Conservation (phyloP, 2,113 vertebrate genomes). For the Platichthys flesus region DNA sequence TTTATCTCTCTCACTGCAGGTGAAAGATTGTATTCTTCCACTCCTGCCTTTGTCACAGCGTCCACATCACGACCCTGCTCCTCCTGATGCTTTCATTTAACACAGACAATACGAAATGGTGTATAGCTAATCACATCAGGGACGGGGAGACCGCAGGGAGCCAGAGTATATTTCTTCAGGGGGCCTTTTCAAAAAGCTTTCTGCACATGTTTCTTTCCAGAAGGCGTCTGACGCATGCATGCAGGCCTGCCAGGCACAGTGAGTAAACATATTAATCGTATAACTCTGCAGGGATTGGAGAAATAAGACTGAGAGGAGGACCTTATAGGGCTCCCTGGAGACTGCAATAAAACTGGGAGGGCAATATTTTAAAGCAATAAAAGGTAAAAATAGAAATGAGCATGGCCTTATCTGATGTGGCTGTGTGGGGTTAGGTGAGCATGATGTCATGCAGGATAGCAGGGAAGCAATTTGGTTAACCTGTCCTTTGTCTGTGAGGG, state of each 20-base stretch:
- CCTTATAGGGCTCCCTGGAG: conserved; percentile 17
- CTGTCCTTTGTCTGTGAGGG: conserved; percentile 43
- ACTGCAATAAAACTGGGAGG: conserved; percentile 16
- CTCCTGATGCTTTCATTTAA: conserved; percentile 30
- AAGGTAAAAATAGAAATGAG: neutral
- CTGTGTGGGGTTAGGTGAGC: neutral
- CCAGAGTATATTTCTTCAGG: conserved; percentile 27
- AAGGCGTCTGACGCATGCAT: conserved; percentile 30
- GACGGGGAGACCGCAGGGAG: neutral
- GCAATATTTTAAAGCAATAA: neutral
- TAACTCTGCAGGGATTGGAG: conserved; percentile 10
- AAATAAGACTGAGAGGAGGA: conserved; percentile 32
- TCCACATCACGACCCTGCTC: neutral
- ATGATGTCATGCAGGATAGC: neutral
- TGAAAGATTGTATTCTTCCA: neutral
- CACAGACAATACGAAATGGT: conserved; percentile 42
- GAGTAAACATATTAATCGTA: conserved; percentile 60
- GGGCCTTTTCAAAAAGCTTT: conserved; percentile 16
- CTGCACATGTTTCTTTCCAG: conserved; percentile 44
- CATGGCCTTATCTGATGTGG: neutral
- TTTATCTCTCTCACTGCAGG: neutral
- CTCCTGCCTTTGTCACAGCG: neutral
- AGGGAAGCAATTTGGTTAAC: neutral
- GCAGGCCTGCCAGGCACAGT: conserved; percentile 26
- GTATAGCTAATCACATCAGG: conserved; percentile 43